Conservation (phyloP, 35 echinoderm and acorn worm species). For the Nesometra sesokonis region DNA sequence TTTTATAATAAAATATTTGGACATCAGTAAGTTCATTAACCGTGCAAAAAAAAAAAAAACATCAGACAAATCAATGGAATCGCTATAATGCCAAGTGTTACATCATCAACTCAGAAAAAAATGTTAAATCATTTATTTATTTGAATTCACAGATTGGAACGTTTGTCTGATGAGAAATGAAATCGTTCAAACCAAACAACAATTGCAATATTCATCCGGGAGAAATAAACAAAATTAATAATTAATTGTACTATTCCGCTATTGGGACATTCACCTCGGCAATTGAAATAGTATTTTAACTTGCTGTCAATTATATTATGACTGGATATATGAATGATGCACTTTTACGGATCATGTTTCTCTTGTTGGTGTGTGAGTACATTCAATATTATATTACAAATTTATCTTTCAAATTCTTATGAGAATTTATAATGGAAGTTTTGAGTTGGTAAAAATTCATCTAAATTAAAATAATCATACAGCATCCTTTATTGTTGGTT, state of each 20-base stretch:
- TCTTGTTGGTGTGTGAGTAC: background rate
- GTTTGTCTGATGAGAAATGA: too few relatives aligned
- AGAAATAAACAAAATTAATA: conserved; percentile 1
- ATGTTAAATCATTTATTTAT: background rate
- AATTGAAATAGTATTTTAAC: background rate
- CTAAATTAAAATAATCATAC: too few relatives aligned
- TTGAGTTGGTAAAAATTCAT: too few relatives aligned
- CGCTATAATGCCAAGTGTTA: too few relatives aligned
- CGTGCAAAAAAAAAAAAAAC: too few relatives aligned
- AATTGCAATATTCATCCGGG: background rate
- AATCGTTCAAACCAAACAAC: background rate
- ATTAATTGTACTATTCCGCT: background rate
- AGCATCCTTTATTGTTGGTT: too few relatives aligned
- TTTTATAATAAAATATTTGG: too few relatives aligned
- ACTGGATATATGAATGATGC: background rate
- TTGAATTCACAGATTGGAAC: background rate
- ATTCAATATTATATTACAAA: background rate
- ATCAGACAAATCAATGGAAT: too few relatives aligned
- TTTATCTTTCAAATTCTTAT: background rate
- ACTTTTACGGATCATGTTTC: background rate
- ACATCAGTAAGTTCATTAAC: too few relatives aligned
- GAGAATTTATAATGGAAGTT: too few relatives aligned
- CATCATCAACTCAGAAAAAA: background rate
- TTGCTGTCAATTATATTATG: background rate
- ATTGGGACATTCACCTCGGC: background rate